Conservation (phyloP, 2,888 invertebrate genomes). For the Candidula unifasciata region DNA sequence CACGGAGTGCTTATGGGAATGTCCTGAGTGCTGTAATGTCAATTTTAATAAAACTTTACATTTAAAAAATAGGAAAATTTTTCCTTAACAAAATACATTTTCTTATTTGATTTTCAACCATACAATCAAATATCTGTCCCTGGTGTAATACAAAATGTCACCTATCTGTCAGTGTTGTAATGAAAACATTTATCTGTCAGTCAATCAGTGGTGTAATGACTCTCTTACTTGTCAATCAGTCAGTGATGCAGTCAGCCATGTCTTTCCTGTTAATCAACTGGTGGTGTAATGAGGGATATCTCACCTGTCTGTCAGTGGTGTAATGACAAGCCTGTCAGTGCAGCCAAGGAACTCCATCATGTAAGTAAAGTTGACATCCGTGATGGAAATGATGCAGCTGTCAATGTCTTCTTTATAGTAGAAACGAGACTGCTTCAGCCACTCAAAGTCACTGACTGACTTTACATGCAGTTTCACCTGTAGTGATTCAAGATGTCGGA, state of each 20-base stretch:
- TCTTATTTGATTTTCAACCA: too few relatives aligned
- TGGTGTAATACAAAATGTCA: neutral
- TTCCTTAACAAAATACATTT: too few relatives aligned
- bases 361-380: constrained; percentile 95
- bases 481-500: constrained; percentile 63
- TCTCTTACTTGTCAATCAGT: too few relatives aligned
- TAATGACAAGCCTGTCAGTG: constrained; percentile 95
- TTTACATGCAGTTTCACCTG: constrained; percentile 91
- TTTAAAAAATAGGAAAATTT: too few relatives aligned
- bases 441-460: constrained; percentile 95
- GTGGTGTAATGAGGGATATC: neutral
- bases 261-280: neutral
- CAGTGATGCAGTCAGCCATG: neutral
- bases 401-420: constrained; percentile 97
- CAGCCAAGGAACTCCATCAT: constrained; percentile 98
- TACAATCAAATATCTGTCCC: neutral
- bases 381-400: constrained; percentile 93
- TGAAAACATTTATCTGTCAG: neutral
- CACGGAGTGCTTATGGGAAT: too few relatives aligned
- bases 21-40: too few relatives aligned
- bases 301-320: constrained; percentile 95
- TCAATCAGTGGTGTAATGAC: neutral
- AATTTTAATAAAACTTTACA: too few relatives aligned
- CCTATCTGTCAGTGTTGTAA: neutral
- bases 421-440: constrained; percentile 97